Conservation (phyloP, 2,113 vertebrate species). For the Lanius ludovicianus region DNA sequence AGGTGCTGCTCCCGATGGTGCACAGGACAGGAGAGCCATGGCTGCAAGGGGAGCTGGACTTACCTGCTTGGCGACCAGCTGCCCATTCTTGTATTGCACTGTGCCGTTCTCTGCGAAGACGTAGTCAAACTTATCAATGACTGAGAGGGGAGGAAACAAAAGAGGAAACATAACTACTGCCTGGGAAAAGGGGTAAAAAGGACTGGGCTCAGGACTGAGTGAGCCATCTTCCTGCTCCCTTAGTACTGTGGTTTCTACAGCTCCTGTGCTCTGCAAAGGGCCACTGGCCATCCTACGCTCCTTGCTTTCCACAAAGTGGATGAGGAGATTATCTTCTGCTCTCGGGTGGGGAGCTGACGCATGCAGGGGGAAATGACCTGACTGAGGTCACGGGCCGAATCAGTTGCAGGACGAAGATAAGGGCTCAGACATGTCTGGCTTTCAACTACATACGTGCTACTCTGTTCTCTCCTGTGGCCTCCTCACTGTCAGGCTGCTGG, state of each 20-base stretch:
- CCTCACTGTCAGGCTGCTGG: neutral
- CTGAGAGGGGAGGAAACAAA: conserved; percentile 63
- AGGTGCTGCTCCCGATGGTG: fast-evolving
- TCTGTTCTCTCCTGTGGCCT: neutral
- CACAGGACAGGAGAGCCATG: neutral
- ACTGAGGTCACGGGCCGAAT: neutral
- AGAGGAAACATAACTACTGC: neutral
- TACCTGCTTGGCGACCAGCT: conserved; percentile 92
- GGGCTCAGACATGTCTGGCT: neutral
- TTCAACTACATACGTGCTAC: neutral
- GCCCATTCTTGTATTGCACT: conserved; percentile 94
- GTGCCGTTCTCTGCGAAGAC: conserved; percentile 97
- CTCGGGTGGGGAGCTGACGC: neutral
- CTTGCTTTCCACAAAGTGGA: neutral
- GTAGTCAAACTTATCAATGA: conserved; percentile 94
- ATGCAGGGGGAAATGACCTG: neutral
- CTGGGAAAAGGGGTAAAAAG: neutral
- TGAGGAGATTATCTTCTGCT: conserved; percentile 13
- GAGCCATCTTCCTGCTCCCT: neutral
- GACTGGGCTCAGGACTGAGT: neutral
- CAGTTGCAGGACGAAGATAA: conserved; percentile 13
- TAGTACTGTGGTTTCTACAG: neutral
- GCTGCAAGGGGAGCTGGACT: neutral
- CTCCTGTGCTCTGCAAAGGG: neutral
- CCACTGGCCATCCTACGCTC: neutral